Evolutionary conservation across 2,797 vertebrate genomes (phyloP).

Genomic region (Mus spretus): DNA sequence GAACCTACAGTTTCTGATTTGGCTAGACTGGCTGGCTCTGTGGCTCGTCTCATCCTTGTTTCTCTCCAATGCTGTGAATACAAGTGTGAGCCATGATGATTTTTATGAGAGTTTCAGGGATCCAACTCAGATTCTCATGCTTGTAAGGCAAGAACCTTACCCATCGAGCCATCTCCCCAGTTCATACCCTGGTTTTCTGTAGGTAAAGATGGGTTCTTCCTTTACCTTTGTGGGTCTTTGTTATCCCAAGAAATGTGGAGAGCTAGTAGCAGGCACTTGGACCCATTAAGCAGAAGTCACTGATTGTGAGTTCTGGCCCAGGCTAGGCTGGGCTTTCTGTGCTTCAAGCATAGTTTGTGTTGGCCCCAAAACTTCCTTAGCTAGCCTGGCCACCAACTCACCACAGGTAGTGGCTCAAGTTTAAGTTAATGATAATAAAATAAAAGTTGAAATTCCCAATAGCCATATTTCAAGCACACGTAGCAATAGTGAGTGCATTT

Average conservation of each 20-base stretch:
- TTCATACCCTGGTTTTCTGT: neutral
- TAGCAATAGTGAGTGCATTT: no score
- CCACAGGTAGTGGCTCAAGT: neutral
- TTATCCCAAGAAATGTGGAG: neutral
- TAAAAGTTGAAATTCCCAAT: neutral
- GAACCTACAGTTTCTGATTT: neutral
- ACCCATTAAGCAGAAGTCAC: neutral
- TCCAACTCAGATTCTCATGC: neutral
- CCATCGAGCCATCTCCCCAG: neutral
- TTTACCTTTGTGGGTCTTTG: neutral
- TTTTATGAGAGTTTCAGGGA: neutral
- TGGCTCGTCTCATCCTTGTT: neutral
- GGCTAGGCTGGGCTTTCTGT: accelerated
- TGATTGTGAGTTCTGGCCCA: neutral
- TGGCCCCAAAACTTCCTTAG: neutral
- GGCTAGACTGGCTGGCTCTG: neutral
- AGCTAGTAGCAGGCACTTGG: neutral
- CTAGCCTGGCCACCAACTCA: no score
- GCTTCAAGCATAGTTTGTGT: neutral
- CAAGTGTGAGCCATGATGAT: neutral
- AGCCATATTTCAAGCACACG: neutral
- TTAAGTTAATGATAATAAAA: neutral
- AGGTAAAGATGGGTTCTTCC: accelerated
- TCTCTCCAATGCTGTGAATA: neutral
- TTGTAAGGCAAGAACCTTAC: neutral